phyloP scores from a whole-genome alignment of 2,113 vertebrate species.

The Antigone vipio region DNA sequence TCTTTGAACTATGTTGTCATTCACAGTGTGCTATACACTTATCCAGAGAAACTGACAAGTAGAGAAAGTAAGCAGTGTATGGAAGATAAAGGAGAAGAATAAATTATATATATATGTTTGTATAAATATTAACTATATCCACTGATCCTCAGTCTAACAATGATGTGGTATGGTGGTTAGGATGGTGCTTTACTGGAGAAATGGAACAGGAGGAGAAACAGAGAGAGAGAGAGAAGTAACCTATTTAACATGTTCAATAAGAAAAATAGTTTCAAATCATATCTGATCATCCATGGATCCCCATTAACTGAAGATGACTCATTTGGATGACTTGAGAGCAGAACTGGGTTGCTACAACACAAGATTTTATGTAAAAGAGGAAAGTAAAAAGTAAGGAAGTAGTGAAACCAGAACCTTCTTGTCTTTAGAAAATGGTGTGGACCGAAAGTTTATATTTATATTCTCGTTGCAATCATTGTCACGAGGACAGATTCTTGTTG shows the following conservation, averaged over 20 bases:
- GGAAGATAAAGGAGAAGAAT: not conserved
- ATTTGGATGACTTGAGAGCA: not conserved
- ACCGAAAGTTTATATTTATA: not conserved
- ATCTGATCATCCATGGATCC: not conserved
- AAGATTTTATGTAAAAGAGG: not conserved
- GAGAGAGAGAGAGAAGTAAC: not conserved
- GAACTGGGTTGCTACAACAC: not conserved
- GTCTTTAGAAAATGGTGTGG: not conserved
- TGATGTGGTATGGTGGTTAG: rapidly evolving
- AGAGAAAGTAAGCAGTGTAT: not conserved
- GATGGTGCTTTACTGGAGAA: not conserved
- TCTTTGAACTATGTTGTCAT: not conserved
- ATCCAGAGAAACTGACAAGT: not conserved
- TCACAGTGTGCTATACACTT: not conserved
- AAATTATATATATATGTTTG: not conserved
- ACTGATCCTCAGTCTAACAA: not conserved
- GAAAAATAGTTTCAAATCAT: not conserved
- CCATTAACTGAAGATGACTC: not conserved
- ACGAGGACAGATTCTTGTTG: not conserved
- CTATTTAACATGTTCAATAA: not conserved
- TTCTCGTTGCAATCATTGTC: not conserved
- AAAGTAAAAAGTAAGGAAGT: not conserved
- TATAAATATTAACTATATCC: not conserved
- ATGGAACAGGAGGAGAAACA: not conserved
- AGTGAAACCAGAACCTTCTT: not conserved